These are phyloP conservation scores for Sciurus carolinensis DNA, from an alignment of 2,797 vertebrate genomes.

Conservation along the genomic window DNA sequence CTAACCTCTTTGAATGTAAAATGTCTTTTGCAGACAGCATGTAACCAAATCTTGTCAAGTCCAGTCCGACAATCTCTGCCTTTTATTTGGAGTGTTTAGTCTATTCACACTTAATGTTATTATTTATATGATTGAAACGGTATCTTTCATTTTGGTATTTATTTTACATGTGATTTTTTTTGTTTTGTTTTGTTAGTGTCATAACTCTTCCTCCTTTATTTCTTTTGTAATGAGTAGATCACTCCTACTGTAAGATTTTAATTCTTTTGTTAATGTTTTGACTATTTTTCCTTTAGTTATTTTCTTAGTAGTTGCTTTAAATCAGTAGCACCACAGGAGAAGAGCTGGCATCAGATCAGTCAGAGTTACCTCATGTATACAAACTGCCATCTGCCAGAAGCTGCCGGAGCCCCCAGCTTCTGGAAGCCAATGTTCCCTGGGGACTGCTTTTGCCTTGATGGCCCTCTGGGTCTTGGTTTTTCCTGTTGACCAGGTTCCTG, in stretches of 20 bases:
- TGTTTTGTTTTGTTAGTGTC: background rate
- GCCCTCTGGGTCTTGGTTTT: background rate
- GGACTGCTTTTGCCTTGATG: background rate
- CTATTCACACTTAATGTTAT: background rate
- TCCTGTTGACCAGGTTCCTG: background rate
- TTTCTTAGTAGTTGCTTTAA: constrained; percentile 2
- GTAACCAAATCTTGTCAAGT: background rate
- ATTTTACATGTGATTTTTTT: background rate
- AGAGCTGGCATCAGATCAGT: background rate
- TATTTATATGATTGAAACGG: background rate
- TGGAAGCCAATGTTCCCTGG: background rate
- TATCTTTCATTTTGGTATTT: background rate
- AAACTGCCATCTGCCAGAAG: background rate
- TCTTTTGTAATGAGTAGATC: constrained; percentile 16
- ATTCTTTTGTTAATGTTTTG: background rate
- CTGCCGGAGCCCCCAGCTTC: background rate
- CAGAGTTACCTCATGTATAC: background rate
- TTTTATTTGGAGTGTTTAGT: background rate
- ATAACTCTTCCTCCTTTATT: background rate
- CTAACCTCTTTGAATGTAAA: background rate
- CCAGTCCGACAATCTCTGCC: background rate
- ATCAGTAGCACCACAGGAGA: background rate
- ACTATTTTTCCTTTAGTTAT: background rate
- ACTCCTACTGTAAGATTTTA: background rate
- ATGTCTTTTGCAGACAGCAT: background rate